phyloP scores from a whole-genome alignment of 2,797 vertebrate species.

The Enteromius mattozi region DNA sequence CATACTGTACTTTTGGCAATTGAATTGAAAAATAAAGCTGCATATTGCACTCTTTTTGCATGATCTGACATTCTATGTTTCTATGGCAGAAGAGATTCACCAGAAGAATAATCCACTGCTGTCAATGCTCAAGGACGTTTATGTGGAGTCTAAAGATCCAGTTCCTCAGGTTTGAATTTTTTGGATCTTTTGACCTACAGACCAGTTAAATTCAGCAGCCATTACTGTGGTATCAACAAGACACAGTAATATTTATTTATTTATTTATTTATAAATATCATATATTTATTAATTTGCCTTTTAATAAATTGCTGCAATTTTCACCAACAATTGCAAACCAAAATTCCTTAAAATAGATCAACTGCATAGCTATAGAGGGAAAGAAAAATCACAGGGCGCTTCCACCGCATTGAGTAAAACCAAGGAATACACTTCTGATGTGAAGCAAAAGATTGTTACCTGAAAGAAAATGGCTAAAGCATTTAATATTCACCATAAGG shows the following conservation, averaged over 20 bases:
- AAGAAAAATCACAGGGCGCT: not conserved
- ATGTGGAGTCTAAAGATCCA: conserved; percentile 88
- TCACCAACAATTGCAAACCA: not conserved
- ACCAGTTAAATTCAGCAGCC: not conserved
- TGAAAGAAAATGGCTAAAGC: not conserved
- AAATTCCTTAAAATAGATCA: not conserved
- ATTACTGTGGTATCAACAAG: not conserved
- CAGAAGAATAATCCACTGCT: conserved; percentile 82
- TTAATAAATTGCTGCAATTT: not conserved
- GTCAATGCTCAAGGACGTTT: conserved; percentile 82
- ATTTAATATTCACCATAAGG: not conserved
- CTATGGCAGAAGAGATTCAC: conserved; percentile 66
- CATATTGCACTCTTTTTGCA: not conserved
- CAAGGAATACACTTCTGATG: not conserved
- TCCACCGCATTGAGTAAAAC: not conserved
- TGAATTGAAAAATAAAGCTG: not conserved
- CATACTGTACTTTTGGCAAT: not conserved
- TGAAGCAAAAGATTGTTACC: not conserved
- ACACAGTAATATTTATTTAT: not conserved
- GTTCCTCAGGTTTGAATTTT: conserved; percentile 66
- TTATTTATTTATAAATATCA: not conserved
- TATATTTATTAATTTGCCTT: not conserved
- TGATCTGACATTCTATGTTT: conserved; percentile 23
- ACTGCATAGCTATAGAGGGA: not conserved
- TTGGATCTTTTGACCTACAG: not conserved